phyloP scores from a whole-genome alignment of 2,888 invertebrate species.

The Piscicola geometra region DNA sequence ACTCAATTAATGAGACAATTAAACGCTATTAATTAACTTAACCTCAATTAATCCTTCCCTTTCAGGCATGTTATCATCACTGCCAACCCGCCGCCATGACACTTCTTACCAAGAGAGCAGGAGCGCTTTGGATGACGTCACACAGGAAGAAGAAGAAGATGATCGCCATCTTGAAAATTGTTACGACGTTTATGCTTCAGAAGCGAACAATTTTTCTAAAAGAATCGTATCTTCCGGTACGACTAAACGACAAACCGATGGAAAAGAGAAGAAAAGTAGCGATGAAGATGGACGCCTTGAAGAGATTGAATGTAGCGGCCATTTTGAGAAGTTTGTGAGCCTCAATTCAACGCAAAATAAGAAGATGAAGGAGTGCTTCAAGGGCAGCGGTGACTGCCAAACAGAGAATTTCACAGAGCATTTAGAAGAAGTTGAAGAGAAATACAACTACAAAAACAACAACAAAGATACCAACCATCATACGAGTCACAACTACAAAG shows the following conservation, averaged over 20 bases:
- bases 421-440: background rate
- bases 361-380: background rate
- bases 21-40: background rate
- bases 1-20: background rate
- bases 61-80: background rate
- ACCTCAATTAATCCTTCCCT: background rate
- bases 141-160: too few relatives aligned
- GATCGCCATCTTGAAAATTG: background rate
- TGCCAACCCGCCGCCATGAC: background rate
- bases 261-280: background rate
- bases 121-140: slow-evolving; percentile 7
- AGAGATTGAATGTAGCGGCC: background rate
- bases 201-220: background rate
- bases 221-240: background rate
- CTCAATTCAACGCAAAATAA: too few relatives aligned
- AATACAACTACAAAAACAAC: background rate
- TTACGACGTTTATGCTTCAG: background rate
- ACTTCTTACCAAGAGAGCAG: background rate
- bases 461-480: background rate
- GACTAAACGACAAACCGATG: background rate
- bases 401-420: background rate
- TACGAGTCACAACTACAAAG: background rate
- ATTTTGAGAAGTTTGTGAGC: background rate
- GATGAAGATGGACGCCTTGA: background rate
- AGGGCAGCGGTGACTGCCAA: background rate